Evolutionary conservation across 2,797 vertebrate genomes (phyloP).

Genomic region (Amazona finschi): DNA sequence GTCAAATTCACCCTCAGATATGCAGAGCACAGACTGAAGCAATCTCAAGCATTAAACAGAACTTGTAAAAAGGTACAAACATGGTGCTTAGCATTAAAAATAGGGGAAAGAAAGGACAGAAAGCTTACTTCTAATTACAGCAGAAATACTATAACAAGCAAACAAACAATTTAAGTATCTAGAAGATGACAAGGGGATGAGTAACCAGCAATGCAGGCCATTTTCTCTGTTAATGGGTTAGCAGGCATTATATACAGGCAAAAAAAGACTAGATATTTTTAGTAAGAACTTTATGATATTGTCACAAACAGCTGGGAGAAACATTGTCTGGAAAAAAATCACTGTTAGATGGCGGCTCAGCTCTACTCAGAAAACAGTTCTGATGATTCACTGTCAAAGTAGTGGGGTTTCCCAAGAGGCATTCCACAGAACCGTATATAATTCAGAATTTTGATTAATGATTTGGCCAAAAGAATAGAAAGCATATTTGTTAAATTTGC

Average conservation of each 20-base stretch:
- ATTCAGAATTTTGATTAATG: not conserved
- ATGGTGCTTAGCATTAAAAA: not conserved
- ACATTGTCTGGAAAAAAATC: not conserved
- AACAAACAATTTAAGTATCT: not conserved
- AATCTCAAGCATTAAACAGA: not conserved
- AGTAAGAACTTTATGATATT: not conserved
- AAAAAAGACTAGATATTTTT: not conserved
- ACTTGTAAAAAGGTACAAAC: not conserved
- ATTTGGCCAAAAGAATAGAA: constrained; percentile 22
- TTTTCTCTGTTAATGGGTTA: not conserved
- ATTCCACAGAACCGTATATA: not conserved
- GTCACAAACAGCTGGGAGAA: not conserved
- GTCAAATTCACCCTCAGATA: not conserved
- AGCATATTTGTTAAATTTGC: not conserved
- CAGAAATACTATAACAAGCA: not conserved
- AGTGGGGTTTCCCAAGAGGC: not conserved
- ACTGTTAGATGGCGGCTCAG: not conserved
- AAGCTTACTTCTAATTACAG: not conserved
- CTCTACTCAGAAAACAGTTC: not conserved
- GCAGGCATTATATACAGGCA: not conserved
- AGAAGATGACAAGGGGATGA: not conserved
- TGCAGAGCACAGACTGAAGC: not conserved
- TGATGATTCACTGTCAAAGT: not conserved
- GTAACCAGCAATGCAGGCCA: not conserved
- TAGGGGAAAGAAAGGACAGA: not conserved